Conservation (phyloP, 2,797 vertebrate species). For the Selene dorsalis region DNA sequence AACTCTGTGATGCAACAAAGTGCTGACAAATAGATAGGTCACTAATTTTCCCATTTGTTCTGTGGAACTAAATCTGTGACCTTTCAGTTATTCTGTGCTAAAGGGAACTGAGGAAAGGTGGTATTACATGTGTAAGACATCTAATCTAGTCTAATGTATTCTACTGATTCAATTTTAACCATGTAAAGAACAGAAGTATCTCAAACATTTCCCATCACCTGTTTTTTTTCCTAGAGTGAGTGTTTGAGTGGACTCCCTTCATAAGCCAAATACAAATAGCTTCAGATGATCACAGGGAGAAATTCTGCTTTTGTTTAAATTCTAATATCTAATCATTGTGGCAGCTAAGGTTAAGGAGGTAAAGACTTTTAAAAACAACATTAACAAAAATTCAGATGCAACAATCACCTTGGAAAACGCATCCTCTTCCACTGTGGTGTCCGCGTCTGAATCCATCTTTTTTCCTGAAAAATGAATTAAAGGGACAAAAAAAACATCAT, state of each 20-base stretch:
- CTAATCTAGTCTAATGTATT: background rate
- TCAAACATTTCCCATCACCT: too few relatives aligned
- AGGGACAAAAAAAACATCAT: background rate
- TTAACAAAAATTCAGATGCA: background rate
- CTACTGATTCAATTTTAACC: background rate
- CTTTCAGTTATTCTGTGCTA: background rate
- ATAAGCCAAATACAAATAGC: background rate
- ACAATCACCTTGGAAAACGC: conserved; percentile 88
- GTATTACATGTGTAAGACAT: background rate
- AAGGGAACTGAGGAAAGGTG: background rate
- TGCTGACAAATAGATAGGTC: background rate
- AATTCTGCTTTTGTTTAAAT: background rate
- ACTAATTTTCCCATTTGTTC: background rate
- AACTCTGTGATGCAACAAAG: background rate
- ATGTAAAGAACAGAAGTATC: background rate
- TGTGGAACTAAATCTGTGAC: background rate
- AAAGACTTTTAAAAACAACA: background rate
- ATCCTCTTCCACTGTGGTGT: conserved; percentile 91
- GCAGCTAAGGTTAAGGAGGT: background rate
- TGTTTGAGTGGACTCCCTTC: background rate
- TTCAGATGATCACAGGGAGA: background rate
- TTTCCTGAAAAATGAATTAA: conserved; percentile 83
- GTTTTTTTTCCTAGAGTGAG: background rate
- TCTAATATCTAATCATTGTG: background rate
- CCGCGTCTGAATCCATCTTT: conserved; percentile 90